Evolutionary conservation across 2,888 invertebrate species (phyloP).

Genomic region (Ferdinandea cuprea): DNA sequence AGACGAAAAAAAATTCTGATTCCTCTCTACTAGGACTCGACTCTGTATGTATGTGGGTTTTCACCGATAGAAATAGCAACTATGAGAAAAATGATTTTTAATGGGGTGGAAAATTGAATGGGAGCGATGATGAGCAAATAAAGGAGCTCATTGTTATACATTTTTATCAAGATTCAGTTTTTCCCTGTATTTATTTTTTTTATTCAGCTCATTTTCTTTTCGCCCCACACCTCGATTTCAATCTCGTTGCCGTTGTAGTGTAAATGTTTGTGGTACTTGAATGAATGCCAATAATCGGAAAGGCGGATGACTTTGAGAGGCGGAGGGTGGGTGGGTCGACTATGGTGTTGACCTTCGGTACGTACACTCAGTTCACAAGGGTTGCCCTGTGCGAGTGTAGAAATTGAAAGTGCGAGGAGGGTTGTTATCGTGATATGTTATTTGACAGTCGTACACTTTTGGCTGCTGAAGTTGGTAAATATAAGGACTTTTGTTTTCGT

Average conservation of each 20-base stretch:
- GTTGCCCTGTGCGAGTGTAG: slow-evolving; percentile 40
- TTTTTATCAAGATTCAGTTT: slow-evolving; percentile 74
- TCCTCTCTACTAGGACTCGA: background rate
- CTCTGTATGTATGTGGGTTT: slow-evolving; percentile 1
- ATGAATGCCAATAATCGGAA: slow-evolving; percentile 71
- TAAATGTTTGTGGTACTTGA: slow-evolving; percentile 71
- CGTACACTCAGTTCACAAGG: slow-evolving; percentile 51
- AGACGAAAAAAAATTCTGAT: background rate
- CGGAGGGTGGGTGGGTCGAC: slow-evolving; percentile 21
- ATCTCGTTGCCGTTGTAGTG: slow-evolving; percentile 22
- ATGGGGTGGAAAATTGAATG: slow-evolving; percentile 78
- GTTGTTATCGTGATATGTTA: slow-evolving; percentile 62
- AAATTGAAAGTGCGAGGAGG: slow-evolving; percentile 48
- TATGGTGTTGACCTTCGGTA: slow-evolving; percentile 64
- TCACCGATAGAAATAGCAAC: slow-evolving; percentile 41
- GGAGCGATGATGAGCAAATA: slow-evolving; percentile 78
- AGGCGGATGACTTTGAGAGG: slow-evolving; percentile 39
- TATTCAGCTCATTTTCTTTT: slow-evolving; percentile 57
- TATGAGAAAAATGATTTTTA: slow-evolving; percentile 75
- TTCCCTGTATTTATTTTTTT: slow-evolving; percentile 42
- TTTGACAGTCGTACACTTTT: slow-evolving; percentile 60
- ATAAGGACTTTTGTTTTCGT: slow-evolving; percentile 60
- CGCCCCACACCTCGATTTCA: slow-evolving; percentile 56
- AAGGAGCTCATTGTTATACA: slow-evolving; percentile 75
- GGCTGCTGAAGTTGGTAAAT: slow-evolving; percentile 52